A percentile compares a stretch with the other conserved stretches of the same genome.
Evolutionary conservation across 2,113 vertebrate genomes (phyloP).

Genomic region (Caranx melampygus): DNA sequence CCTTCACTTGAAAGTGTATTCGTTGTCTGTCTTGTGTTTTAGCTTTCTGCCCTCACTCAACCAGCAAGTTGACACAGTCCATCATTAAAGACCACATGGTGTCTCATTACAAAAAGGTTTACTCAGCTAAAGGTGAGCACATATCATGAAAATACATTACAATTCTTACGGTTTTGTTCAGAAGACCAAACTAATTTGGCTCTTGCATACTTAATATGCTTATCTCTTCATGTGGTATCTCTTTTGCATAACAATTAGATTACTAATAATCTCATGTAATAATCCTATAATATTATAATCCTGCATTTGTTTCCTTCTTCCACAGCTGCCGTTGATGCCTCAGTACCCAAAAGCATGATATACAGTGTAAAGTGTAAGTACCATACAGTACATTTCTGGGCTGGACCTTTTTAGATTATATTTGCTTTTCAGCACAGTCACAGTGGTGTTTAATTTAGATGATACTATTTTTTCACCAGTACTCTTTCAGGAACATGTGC

Average conservation of each 20-base stretch:
- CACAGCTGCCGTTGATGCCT: slow-evolving; percentile 90
- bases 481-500: neutral
- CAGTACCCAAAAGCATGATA: slow-evolving; percentile 89
- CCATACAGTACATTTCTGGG: neutral
- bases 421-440: neutral
- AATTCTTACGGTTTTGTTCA: neutral
- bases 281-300: neutral
- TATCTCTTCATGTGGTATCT: neutral
- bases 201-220: neutral
- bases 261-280: neutral
- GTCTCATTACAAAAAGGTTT: slow-evolving; percentile 94
- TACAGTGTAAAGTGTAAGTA: slow-evolving; percentile 92
- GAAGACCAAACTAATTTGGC: neutral
- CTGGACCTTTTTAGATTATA: neutral
- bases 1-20: neutral
- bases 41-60: slow-evolving; percentile 86
- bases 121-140: slow-evolving; percentile 93
- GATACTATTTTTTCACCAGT: neutral
- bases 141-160: neutral
- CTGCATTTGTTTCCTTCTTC: slow-evolving; percentile 6
- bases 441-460: neutral
- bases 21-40: slow-evolving; percentile 28
- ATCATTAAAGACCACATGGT: slow-evolving; percentile 93
- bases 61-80: slow-evolving; percentile 86
- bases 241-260: neutral